Base-by-base conservation (phyloP, 2,888 invertebrate genomes). In the Tinea semifulvella region DNA sequence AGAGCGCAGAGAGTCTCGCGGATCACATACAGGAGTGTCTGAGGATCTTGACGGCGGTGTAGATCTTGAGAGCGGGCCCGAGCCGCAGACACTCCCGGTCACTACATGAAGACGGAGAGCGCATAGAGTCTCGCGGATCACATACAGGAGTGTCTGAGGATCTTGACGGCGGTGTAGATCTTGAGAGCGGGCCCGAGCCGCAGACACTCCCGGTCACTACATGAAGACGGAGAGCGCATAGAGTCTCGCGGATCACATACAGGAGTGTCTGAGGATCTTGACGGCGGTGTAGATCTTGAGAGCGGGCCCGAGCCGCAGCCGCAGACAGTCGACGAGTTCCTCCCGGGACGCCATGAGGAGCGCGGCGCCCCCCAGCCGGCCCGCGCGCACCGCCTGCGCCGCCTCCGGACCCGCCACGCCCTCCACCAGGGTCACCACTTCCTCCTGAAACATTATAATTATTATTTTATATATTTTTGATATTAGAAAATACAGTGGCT, bases 121-220 rank as follows among this genome's bases (percentile, higher is more conserved):
- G 31, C 31, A 31, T 14, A 14, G 2, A 18, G 6, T 2, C 52
- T 63, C 71, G 53, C 80, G 72, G 49, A 36, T 36, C 36, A 36
- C 2, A 36, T 36, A 16, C 28, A 16, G 6, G 8, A 11, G 17
- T 31, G 8, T 43, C 86, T 69, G 52, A 86, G 64, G 50, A 85
- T 65, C 48, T 83, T 68, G 53, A 90, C 87, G 55, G 86, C 85
- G 64, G 90, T 89, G 60, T 87, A 90, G 44, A 94, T 81, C 66
- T 94, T 95, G 51, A 94, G 84, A 28, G 94, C 92, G 28, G 94
- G 93, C 5, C 95, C 95, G 47, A 95, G 82, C 62, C 91, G 90
- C 48, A 95, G n/a, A n/a, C n/a, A n/a, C n/a, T n/a, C n/a, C n/a
- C n/a, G n/a, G n/a, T n/a, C n/a, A n/a, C n/a, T 31, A 31, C 6